Conservation (phyloP, 2,797 vertebrate genomes). For the Microtus californicus region DNA sequence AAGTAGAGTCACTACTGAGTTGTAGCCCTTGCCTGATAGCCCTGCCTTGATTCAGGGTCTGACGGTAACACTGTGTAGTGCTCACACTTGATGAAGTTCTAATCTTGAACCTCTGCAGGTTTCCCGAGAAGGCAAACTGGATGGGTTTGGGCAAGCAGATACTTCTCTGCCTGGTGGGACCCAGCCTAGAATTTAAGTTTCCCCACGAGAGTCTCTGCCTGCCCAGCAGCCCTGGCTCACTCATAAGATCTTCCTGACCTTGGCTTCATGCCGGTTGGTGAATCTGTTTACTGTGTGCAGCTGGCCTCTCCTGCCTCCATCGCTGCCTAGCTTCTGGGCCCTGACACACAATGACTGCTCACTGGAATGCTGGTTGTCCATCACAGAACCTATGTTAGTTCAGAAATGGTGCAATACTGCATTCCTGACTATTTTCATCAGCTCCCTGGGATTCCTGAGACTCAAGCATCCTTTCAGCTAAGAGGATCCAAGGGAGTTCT, state of each 20-base stretch:
- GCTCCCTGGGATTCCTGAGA: fast-evolving
- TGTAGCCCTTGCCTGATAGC: neutral
- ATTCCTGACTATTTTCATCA: fast-evolving
- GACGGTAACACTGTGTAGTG: fast-evolving
- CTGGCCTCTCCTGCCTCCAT: neutral
- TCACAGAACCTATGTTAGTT: fast-evolving
- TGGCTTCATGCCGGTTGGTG: neutral
- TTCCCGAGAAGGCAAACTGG: neutral
- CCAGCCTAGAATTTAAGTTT: neutral
- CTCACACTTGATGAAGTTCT: neutral
- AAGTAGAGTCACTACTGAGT: neutral
- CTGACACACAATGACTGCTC: fast-evolving
- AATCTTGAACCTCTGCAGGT: neutral
- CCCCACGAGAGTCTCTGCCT: neutral
- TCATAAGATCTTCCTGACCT: fast-evolving
- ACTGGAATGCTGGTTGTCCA: neutral
- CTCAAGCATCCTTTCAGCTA: neutral
- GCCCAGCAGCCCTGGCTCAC: neutral
- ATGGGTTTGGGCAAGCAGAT: neutral
- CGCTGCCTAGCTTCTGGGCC: neutral
- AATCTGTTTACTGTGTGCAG: no score
- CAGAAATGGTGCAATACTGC: fast-evolving
- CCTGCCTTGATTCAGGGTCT: neutral
- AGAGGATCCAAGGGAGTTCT: neutral
- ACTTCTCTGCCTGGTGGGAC: fast-evolving